Percentiles rank a stretch among this genome's conserved stretches.
phyloP scores from a whole-genome alignment of 2,113 vertebrate genomes.

The Gymnorhina tibicen region DNA sequence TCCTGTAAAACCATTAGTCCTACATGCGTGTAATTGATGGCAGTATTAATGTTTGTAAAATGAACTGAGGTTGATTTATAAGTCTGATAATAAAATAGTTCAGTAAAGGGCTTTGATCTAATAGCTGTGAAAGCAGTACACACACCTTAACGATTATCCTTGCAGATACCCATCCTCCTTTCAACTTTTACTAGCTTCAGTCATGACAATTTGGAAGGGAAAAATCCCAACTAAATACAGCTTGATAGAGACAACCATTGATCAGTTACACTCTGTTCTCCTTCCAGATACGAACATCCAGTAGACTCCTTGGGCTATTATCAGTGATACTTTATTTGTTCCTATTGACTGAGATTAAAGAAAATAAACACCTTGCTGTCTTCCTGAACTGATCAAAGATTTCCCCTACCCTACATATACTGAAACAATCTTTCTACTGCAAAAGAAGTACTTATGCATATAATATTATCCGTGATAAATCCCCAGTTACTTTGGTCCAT shows the following conservation, averaged over 20 bases:
- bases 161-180: conserved; percentile 55
- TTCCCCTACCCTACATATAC: neutral
- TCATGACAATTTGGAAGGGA: neutral
- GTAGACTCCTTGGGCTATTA: neutral
- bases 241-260: neutral
- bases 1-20: conserved; percentile 70
- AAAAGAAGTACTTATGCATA: neutral
- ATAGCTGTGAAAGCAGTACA: conserved; percentile 57
- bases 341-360: neutral
- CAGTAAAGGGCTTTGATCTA: conserved; percentile 62
- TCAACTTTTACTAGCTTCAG: conserved; percentile 60
- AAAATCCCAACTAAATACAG: neutral
- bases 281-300: neutral
- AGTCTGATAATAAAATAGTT: conserved; percentile 68
- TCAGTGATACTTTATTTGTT: neutral
- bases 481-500: neutral
- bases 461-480: neutral
- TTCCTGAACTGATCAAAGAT: neutral
- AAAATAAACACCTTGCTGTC: neutral
- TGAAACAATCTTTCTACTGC: neutral
- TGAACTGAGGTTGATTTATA: conserved; percentile 67
- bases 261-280: neutral
- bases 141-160: conserved; percentile 60
- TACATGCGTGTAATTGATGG: conserved; percentile 55
- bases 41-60: conserved; percentile 63